Conservation (phyloP, 2,888 invertebrate genomes). For the Tipula helvola region DNA sequence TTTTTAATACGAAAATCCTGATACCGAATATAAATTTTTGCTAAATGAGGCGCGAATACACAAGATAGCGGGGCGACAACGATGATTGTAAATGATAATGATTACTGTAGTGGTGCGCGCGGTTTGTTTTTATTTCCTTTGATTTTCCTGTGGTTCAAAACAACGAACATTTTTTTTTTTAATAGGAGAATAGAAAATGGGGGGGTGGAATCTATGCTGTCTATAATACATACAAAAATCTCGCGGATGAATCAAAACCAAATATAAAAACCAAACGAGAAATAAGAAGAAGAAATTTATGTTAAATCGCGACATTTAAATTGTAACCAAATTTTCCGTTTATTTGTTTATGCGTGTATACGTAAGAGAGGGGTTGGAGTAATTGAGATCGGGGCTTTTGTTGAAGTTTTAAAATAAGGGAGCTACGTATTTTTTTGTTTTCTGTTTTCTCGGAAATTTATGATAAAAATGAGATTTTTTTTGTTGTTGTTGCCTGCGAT, state of each 20-base stretch:
- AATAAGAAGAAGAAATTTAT: neutral
- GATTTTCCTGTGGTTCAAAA: neutral
- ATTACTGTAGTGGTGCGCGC: neutral
- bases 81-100: neutral
- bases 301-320: slow-evolving; percentile 4
- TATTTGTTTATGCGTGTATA: neutral
- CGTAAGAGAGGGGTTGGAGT: neutral
- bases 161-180: neutral
- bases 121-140: neutral
- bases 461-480: neutral
- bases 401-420: neutral
- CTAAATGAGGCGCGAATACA: neutral
- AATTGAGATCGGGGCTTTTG: neutral
- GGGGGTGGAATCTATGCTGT: neutral
- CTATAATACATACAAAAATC: neutral
- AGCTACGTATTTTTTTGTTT: neutral
- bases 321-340: neutral
- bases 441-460: neutral
- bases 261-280: neutral
- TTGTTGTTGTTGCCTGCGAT: neutral
- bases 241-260: neutral
- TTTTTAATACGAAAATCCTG: neutral
- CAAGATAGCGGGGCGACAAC: neutral
- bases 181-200: neutral
- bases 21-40: neutral